A percentile compares a stretch with the other conserved stretches of the same genome.
Conservation (phyloP, 2,888 invertebrate genomes). For the Desoria tigrina region DNA sequence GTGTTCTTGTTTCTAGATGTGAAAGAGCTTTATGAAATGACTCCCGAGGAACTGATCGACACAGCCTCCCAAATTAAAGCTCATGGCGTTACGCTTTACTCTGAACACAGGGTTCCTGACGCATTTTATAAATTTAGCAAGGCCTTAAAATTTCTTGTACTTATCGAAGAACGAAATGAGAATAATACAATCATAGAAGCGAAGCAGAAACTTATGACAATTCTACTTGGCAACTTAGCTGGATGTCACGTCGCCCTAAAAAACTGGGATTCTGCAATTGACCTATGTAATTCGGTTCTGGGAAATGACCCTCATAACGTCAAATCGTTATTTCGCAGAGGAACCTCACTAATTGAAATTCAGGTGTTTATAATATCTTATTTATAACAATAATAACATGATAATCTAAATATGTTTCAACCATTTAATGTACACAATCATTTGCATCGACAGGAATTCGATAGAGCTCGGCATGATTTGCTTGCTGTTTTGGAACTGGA, state of each 20-base stretch:
- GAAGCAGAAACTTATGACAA: slow-evolving; percentile 65
- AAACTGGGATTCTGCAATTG: slow-evolving; percentile 68
- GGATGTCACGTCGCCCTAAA: slow-evolving; percentile 73
- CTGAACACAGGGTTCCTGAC: slow-evolving; percentile 64
- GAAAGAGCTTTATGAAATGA: background rate
- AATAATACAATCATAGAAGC: slow-evolving; percentile 60
- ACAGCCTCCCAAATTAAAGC: slow-evolving; percentile 37
- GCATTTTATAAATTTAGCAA: slow-evolving; percentile 74
- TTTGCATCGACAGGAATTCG: slow-evolving; percentile 54
- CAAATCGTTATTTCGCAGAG: slow-evolving; percentile 62
- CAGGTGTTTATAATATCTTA: slow-evolving; percentile 40
- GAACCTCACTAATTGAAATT: slow-evolving; percentile 58
- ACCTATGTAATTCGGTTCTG: slow-evolving; percentile 63
- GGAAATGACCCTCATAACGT: slow-evolving; percentile 58
- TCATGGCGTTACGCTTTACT: slow-evolving; percentile 66
- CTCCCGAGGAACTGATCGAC: slow-evolving; percentile 29
- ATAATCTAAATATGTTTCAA: too few relatives aligned
- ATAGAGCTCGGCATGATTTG: slow-evolving; percentile 60
- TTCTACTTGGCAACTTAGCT: slow-evolving; percentile 78
- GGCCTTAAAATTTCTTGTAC: slow-evolving; percentile 70
- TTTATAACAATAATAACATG: background rate
- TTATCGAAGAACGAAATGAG: slow-evolving; percentile 59
- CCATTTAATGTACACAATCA: too few relatives aligned
- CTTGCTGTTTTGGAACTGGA: slow-evolving; percentile 68
- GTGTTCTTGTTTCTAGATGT: background rate